Conservation (phyloP, 2,888 invertebrate genomes). For the Cistogaster globosa region DNA sequence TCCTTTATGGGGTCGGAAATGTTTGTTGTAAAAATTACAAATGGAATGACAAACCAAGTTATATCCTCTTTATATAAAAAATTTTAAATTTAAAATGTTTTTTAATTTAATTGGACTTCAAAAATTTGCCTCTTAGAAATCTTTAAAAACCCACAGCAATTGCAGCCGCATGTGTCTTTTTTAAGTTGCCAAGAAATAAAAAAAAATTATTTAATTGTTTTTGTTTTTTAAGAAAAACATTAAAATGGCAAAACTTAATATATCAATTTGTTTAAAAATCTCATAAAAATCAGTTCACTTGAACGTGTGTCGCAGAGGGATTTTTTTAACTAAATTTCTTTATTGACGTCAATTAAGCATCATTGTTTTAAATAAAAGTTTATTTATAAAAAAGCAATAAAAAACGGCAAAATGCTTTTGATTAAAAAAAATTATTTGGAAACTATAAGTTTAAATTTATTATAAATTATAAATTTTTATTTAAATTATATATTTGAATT, state of each 20-base stretch:
- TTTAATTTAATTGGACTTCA: no score
- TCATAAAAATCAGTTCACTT: background rate
- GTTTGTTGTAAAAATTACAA: no score
- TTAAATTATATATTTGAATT: no score
- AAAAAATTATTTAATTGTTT: slow-evolving; percentile 2
- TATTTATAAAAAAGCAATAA: background rate
- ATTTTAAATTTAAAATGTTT: no score
- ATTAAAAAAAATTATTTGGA: no score
- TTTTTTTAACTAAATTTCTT: background rate
- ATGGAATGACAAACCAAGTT: no score
- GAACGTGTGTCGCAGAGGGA: slow-evolving; percentile 8
- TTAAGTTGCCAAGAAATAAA: slow-evolving; percentile 44
- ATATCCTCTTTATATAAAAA: no score
- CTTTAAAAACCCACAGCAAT: background rate
- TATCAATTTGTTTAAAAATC: background rate
- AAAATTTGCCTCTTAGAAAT: no score
- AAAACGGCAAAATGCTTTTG: background rate
- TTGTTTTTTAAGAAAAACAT: background rate
- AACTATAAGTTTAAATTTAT: no score
- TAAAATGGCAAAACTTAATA: background rate
- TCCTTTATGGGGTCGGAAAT: no score
- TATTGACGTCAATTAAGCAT: slow-evolving; percentile 50
- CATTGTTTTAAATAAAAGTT: background rate
- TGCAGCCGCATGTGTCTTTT: slow-evolving; percentile 18
- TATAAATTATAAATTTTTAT: no score